Conservation (phyloP, 2,113 vertebrate species). For the Elgaria multicarinata region DNA sequence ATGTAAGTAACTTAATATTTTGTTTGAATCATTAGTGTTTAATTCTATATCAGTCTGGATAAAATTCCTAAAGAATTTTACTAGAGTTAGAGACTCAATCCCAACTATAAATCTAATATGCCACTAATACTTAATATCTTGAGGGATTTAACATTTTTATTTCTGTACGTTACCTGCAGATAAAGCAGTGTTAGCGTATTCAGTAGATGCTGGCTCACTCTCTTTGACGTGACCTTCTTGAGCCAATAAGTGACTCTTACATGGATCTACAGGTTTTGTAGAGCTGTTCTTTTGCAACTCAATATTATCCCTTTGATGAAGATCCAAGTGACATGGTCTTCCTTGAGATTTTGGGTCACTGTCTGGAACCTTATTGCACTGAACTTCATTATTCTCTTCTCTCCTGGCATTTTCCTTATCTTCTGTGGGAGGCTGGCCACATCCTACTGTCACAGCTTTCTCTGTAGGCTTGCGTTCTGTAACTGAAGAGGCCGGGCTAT, state of each 20-base stretch:
- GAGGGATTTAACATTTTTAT: slow-evolving; percentile 77
- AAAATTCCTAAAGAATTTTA: slow-evolving; percentile 61
- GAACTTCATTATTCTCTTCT: slow-evolving; percentile 53
- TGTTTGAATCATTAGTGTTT: slow-evolving; percentile 66
- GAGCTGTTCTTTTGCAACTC: slow-evolving; percentile 80
- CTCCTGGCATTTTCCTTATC: slow-evolving; percentile 50
- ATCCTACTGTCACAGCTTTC: slow-evolving; percentile 45
- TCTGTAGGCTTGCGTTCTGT: slow-evolving; percentile 43
- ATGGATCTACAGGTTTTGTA: slow-evolving; percentile 79
- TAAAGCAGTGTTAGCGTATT: slow-evolving; percentile 86
- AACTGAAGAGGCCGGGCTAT: slow-evolving; percentile 50
- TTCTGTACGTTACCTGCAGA: slow-evolving; percentile 99
- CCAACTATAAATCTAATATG: slow-evolving; percentile 64
- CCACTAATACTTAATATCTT: slow-evolving; percentile 65
- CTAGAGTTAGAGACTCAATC: slow-evolving; percentile 71
- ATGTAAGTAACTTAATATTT: slow-evolving; percentile 64
- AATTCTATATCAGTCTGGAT: slow-evolving; percentile 56
- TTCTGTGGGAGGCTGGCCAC: slow-evolving; percentile 45
- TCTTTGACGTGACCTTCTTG: slow-evolving; percentile 87
- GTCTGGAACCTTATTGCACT: slow-evolving; percentile 68
- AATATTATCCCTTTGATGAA: slow-evolving; percentile 84
- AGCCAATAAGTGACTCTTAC: slow-evolving; percentile 85
- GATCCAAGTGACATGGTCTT: slow-evolving; percentile 92
- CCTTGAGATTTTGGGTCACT: slow-evolving; percentile 87
- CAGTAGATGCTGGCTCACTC: slow-evolving; percentile 78